Conservation (phyloP, 2,113 vertebrate species). For the Phyllostomus hastatus region DNA sequence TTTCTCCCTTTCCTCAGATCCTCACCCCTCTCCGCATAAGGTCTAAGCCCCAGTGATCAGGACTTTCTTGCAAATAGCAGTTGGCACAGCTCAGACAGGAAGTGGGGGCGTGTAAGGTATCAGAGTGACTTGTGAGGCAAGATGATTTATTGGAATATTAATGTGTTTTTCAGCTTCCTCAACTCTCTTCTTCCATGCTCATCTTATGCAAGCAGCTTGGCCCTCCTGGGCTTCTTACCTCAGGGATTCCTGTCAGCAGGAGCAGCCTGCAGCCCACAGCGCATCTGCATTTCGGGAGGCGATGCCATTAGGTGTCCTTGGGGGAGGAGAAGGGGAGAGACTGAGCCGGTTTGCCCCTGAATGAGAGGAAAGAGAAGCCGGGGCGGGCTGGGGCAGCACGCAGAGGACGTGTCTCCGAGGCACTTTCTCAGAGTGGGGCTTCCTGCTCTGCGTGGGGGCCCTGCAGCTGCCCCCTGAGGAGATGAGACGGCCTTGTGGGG, state of each 20-base stretch:
- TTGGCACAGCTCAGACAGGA: not conserved
- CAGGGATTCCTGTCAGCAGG: not conserved
- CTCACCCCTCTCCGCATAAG: not conserved
- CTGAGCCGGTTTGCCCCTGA: not conserved
- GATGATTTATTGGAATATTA: not conserved
- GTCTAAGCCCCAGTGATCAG: not conserved
- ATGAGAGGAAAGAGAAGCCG: not conserved
- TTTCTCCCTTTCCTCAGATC: not conserved
- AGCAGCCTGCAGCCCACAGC: not conserved
- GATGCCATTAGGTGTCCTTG: not conserved
- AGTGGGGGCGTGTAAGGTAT: not conserved
- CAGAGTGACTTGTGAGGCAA: not conserved
- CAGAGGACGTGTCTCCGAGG: rapidly evolving
- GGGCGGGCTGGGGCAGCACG: not conserved
- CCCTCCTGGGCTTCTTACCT: not conserved
- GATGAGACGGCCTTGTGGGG: not conserved
- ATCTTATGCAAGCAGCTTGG: not conserved
- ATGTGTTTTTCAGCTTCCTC: not conserved
- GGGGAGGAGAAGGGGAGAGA: not conserved
- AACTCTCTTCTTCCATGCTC: not conserved
- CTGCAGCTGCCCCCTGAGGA: not conserved
- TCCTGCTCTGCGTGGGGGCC: not conserved
- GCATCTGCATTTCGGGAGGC: not conserved
- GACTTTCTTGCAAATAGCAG: conserved; percentile 15
- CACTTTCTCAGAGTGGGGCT: not conserved